Conservation (phyloP, 2,888 invertebrate genomes). For the Diogma glabrata region DNA sequence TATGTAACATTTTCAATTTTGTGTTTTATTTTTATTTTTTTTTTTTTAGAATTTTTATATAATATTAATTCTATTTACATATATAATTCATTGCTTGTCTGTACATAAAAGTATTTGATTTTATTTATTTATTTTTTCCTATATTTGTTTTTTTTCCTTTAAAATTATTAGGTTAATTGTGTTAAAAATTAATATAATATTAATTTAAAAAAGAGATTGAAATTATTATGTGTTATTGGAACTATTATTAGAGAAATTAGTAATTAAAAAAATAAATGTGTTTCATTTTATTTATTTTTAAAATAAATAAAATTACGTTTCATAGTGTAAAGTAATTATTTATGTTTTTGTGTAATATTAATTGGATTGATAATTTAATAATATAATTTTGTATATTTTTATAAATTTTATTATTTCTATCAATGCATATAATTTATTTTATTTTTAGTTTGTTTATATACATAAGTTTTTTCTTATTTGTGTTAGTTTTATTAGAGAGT, state of each 20-base stretch:
- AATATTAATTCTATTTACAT: conserved; percentile 6
- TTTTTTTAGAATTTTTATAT: conserved; percentile 6
- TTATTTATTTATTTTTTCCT: neutral
- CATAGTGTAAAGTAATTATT: conserved; percentile 4
- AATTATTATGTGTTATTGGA: too few relatives aligned
- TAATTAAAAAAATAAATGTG: too few relatives aligned
- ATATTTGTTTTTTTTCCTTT: too few relatives aligned
- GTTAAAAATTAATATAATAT: too few relatives aligned
- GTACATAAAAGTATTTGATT: conserved; percentile 7
- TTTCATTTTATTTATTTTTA: too few relatives aligned
- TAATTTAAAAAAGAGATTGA: too few relatives aligned
- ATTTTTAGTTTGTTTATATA: conserved; percentile 7
- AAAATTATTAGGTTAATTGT: too few relatives aligned
- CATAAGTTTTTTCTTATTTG: too few relatives aligned
- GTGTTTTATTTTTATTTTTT: conserved; percentile 6
- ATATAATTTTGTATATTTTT: conserved; percentile 7
- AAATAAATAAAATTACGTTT: neutral
- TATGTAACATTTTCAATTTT: conserved; percentile 9
- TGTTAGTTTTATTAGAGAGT: too few relatives aligned
- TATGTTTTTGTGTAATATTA: too few relatives aligned
- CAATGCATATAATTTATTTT: conserved; percentile 7
- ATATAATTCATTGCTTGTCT: conserved; percentile 10
- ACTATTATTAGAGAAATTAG: too few relatives aligned
- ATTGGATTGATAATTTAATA: conserved; percentile 6
- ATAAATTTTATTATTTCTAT: conserved; percentile 6